phyloP scores from a whole-genome alignment of 2,113 vertebrate species.

The Rynchops niger region DNA sequence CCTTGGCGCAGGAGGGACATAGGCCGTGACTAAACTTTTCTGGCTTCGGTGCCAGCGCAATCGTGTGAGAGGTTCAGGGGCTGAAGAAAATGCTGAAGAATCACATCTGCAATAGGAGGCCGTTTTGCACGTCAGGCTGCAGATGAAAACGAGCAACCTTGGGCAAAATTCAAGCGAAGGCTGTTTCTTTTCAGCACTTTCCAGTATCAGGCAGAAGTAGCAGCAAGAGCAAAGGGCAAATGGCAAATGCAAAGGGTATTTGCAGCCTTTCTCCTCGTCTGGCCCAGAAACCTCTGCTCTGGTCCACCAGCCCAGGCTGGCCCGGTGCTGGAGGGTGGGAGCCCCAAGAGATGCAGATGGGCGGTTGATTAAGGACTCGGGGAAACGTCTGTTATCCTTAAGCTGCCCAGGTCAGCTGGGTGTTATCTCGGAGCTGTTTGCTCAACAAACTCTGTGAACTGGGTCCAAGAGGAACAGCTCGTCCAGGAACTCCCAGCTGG shows the following conservation, averaged over 20 bases:
- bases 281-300: background rate
- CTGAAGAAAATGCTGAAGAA: background rate
- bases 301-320: background rate
- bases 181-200: background rate
- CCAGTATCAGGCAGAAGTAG: background rate
- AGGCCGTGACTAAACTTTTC: slow-evolving; percentile 40
- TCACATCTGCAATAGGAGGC: background rate
- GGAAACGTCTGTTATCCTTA: background rate
- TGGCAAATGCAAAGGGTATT: background rate
- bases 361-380: background rate
- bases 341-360: background rate
- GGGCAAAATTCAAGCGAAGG: background rate
- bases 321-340: rapidly evolving
- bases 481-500: background rate
- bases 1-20: background rate
- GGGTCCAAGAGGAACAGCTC: background rate
- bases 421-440: background rate
- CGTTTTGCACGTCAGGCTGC: background rate
- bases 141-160: background rate
- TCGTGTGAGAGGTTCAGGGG: background rate
- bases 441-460: background rate
- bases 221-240: background rate
- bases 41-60: background rate
- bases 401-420: background rate
- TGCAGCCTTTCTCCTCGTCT: background rate